Evolutionary conservation across 2,113 vertebrate species (phyloP).

Genomic region (Chascanopsetta lugubris): DNA sequence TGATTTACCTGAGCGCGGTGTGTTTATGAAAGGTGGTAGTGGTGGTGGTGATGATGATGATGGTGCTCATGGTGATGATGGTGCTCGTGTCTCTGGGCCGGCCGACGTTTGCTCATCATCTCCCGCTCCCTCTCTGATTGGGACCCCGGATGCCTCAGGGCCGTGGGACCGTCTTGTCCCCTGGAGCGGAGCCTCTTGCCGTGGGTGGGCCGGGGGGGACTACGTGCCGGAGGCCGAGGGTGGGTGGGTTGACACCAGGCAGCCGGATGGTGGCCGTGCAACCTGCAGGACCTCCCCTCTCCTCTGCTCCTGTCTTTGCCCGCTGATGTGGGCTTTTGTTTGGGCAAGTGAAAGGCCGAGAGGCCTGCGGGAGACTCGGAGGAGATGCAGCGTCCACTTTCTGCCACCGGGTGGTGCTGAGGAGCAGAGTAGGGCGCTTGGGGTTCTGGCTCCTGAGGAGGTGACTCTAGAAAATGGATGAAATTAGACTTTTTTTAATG

Average conservation of each 20-base stretch:
- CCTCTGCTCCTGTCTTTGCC: constrained; percentile 59
- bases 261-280: constrained; percentile 51
- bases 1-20: too few species aligned
- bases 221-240: constrained; percentile 79
- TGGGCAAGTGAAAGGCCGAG: constrained; percentile 28
- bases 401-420: constrained; percentile 49
- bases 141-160: constrained; percentile 54
- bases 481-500: too few species aligned
- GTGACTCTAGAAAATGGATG: constrained; percentile 25
- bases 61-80: constrained; percentile 94
- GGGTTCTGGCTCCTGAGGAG: constrained; percentile 21
- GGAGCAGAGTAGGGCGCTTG: constrained; percentile 6
- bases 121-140: constrained; percentile 77
- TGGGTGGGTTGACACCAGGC: constrained; percentile 49
- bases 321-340: constrained; percentile 51
- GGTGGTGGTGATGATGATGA: constrained; percentile 89
- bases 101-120: constrained; percentile 70
- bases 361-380: constrained; percentile 19
- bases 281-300: constrained; percentile 43
- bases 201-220: constrained; percentile 73
- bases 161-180: constrained; percentile 66
- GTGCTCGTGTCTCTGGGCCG: constrained; percentile 90
- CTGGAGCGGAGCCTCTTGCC: constrained; percentile 72
- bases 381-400: constrained; percentile 23
- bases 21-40: constrained; percentile 80